Conservation (phyloP, 2,888 invertebrate genomes). For the Aphodius granarius region DNA sequence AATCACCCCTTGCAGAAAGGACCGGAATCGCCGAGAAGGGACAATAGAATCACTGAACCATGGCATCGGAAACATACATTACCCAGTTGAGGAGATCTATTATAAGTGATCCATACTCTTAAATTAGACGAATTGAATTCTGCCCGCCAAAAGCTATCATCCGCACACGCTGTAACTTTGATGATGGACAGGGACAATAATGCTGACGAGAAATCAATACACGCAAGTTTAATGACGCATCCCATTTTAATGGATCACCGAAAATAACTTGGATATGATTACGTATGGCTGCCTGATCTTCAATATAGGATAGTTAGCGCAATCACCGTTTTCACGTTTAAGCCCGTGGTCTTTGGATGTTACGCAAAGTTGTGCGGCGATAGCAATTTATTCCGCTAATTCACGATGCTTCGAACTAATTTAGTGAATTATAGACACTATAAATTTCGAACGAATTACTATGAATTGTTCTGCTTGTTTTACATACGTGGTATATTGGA, state of each 20-base stretch:
- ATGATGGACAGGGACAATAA: constrained; percentile 5
- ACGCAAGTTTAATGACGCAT: constrained; percentile 44
- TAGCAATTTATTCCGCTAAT: not conserved
- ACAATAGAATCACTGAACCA: constrained; percentile 33
- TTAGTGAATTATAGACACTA: not conserved
- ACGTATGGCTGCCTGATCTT: constrained; percentile 23
- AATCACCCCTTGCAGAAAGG: not conserved
- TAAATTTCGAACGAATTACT: not conserved
- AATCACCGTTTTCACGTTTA: not conserved
- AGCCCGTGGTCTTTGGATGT: not conserved
- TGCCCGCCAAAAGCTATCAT: too few species aligned
- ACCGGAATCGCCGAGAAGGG: constrained; percentile 14
- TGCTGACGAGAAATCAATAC: constrained; percentile 7
- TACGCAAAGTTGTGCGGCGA: not conserved
- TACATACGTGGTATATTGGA: not conserved
- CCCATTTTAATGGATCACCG: constrained; percentile 45
- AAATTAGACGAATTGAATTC: constrained; percentile 45
- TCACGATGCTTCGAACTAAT: not conserved
- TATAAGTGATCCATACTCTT: constrained; percentile 45
- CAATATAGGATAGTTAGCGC: constrained; percentile 24
- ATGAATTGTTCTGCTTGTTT: not conserved
- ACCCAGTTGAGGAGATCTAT: constrained; percentile 46
- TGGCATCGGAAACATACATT: constrained; percentile 41
- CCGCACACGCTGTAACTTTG: constrained; percentile 2
- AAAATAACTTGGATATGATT: constrained; percentile 28